phyloP scores from a whole-genome alignment of 2,113 vertebrate species.

The Labeo rohita region DNA sequence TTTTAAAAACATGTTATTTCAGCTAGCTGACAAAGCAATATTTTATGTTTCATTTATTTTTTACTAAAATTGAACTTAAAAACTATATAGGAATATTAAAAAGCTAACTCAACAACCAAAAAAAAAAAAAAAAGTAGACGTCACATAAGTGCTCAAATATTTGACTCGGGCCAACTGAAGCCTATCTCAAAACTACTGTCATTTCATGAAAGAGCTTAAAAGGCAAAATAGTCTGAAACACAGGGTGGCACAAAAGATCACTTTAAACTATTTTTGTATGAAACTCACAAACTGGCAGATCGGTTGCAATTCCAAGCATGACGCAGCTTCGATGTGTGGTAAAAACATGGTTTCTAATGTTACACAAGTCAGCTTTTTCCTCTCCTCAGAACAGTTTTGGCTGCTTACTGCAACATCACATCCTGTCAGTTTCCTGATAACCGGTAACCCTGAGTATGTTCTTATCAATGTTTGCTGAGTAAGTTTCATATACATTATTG shows the following conservation, averaged over 20 bases:
- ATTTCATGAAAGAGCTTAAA: not conserved
- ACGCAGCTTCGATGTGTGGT: not conserved
- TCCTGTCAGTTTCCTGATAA: conserved; percentile 38
- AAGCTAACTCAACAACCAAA: no score
- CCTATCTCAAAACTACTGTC: not conserved
- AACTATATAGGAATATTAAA: no score
- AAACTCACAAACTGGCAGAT: not conserved
- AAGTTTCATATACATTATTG: not conserved
- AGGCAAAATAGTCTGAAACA: not conserved
- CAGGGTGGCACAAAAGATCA: not conserved
- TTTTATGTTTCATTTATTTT: no score
- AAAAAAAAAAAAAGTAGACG: no score
- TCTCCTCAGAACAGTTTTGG: not conserved
- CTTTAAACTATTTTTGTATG: not conserved
- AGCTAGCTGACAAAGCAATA: not conserved
- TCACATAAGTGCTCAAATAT: not conserved
- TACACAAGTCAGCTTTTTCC: conserved; percentile 3
- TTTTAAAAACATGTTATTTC: no score
- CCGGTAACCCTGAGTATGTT: not conserved
- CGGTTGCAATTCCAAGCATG: not conserved
- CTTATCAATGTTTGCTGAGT: conserved; percentile 9
- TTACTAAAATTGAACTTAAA: no score
- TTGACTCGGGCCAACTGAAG: not conserved
- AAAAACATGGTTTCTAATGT: not conserved
- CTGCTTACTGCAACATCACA: not conserved